Evolutionary conservation across 2,888 invertebrate genomes (phyloP).

Genomic region (Diarsia dahlii): DNA sequence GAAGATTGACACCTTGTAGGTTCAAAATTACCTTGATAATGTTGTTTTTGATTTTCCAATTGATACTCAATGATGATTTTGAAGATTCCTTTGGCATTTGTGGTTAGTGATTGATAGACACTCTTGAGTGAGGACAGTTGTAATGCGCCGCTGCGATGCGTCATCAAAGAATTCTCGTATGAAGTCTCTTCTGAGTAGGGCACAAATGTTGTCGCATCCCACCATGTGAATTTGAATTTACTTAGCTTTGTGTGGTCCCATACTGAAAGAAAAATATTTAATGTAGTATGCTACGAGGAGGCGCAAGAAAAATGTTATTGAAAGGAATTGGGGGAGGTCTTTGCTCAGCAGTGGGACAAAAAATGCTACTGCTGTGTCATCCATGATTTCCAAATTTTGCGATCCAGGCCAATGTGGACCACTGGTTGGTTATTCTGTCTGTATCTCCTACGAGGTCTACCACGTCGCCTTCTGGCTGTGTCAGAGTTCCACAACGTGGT

Average conservation of each 20-base stretch:
- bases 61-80: slow-evolving; percentile 95
- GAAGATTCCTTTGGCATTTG: slow-evolving; percentile 96
- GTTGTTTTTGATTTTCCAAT: slow-evolving; percentile 93
- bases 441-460: too few species aligned
- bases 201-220: slow-evolving; percentile 96
- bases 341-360: too few species aligned
- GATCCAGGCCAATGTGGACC: too few species aligned
- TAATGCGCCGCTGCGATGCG: slow-evolving; percentile 94
- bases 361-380: too few species aligned
- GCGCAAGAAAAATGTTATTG: too few species aligned
- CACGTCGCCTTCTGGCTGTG: too few species aligned
- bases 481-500: too few species aligned
- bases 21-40: slow-evolving; percentile 93
- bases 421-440: too few species aligned
- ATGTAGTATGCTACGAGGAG: neutral
- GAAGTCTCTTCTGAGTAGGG: slow-evolving; percentile 96
- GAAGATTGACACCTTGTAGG: neutral
- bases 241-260: slow-evolving; percentile 97
- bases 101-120: slow-evolving; percentile 97
- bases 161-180: slow-evolving; percentile 95
- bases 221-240: slow-evolving; percentile 97
- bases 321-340: too few species aligned
- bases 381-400: too few species aligned
- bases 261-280: slow-evolving; percentile 90
- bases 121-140: slow-evolving; percentile 96